Evolutionary conservation across 2,113 vertebrate genomes (phyloP).

Genomic region (Rhombomys opimus): DNA sequence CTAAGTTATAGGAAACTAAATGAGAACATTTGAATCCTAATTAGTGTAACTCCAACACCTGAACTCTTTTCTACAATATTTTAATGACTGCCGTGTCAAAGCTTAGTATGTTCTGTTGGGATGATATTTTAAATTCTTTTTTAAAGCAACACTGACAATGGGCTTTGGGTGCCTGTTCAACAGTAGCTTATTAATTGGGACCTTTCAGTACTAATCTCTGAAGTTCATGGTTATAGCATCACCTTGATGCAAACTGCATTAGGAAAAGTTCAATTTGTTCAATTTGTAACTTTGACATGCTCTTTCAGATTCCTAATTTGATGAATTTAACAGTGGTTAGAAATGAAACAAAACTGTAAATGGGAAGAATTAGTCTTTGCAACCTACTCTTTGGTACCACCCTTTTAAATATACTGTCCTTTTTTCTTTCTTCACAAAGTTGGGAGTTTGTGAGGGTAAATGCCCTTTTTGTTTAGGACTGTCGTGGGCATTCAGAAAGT

Average conservation of each 20-base stretch:
- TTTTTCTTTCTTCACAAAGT: slow-evolving; percentile 31
- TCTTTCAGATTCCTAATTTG: slow-evolving; percentile 49
- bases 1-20: slow-evolving; percentile 36
- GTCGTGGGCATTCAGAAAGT: slow-evolving; percentile 30
- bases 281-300: slow-evolving; percentile 30
- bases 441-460: background rate
- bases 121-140: background rate
- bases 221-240: background rate
- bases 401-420: background rate
- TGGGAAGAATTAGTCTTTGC: background rate
- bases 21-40: background rate
- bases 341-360: slow-evolving; percentile 35
- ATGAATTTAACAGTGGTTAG: slow-evolving; percentile 27
- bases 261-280: slow-evolving; percentile 20
- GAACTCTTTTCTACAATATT: slow-evolving; percentile 28
- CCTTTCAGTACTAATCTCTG: background rate
- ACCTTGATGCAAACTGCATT: slow-evolving; percentile 28
- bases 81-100: background rate
- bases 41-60: slow-evolving; percentile 32
- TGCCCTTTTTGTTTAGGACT: slow-evolving; percentile 40
- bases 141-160: background rate
- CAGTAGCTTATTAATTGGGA: slow-evolving; percentile 15
- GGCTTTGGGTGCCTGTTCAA: background rate
- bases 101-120: background rate
- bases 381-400: background rate